Base-by-base conservation (phyloP, 2,888 invertebrate genomes). In the Tortrix viridana region DNA sequence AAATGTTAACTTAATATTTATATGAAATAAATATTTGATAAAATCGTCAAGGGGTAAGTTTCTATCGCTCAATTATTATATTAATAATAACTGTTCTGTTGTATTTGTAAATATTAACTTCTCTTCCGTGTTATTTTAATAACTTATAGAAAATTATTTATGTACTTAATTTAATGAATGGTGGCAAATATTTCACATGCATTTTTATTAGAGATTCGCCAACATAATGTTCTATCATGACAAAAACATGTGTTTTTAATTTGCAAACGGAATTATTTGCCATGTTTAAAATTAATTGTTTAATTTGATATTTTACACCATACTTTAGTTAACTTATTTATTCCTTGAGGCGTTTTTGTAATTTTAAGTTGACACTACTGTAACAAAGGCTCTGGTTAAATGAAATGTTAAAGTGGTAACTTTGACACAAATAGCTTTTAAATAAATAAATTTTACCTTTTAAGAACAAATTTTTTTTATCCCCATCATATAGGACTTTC, bases 361-460 rank as follows among this genome's bases (percentile, higher is more conserved):
- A 65, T 69, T 65, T 41, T 54, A 67, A 70, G 66, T 67, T 70
- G 65, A 60, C 60, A 61, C 5, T 57, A 47, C 20, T 23, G 26
- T 57, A 19, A 23, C 52, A 23, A 41, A 57, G 4, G 22, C 50
- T 47, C 41, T 55, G 54, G 47, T 47, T 58, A 26, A 19, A 54
- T 65, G 53, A 43, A 16, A 22, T 23, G 48, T 61, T 61, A 54
- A 53, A 49, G 49, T 20, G 9, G 9, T 12, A 58, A 52, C 20
- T 32, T n/a, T 46, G 61, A 61, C 65, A 44, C 44, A 44, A 46
- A 22, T 50, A 63, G 55, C 55, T 66, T 66, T 63, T 41, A 53
- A 66, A 59, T 65, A 53, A 66, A 59, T 65, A 65, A 63, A 66
- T 46, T 32, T 43, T 63, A 63, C 14, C 20, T 59, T 46, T 20